Percentiles rank a stretch among this genome's conserved stretches.
phyloP scores from a whole-genome alignment of 2,797 vertebrate species.

The Sciaenops ocellatus region DNA sequence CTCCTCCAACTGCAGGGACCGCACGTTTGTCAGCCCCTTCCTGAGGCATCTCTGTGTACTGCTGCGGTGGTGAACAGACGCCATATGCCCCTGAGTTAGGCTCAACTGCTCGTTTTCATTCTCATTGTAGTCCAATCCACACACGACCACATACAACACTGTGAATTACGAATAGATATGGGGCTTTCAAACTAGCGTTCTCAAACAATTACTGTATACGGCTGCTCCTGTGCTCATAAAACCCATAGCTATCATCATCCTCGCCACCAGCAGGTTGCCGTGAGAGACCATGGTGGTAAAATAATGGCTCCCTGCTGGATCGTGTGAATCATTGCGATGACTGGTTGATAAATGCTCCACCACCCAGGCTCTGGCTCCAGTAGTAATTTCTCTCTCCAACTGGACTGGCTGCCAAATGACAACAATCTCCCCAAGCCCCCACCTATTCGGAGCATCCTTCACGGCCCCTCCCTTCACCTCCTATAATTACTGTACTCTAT shows the following conservation, averaged over 20 bases:
- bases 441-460: conserved; percentile 43
- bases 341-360: conserved; percentile 74
- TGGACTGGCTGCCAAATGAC: conserved; percentile 73
- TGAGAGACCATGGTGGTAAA: conserved; percentile 52
- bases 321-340: conserved; percentile 71
- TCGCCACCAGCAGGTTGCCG: conserved; percentile 56
- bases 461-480: conserved; percentile 47
- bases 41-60: conserved; percentile 58
- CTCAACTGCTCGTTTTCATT: conserved; percentile 30
- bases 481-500: conserved; percentile 76
- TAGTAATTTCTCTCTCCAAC: conserved; percentile 67
- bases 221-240: conserved; percentile 52
- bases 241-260: conserved; percentile 54
- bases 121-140: conserved; percentile 28
- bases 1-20: conserved; percentile 53
- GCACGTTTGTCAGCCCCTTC: conserved; percentile 60
- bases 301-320: conserved; percentile 71
- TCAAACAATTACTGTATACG: conserved; percentile 47
- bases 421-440: conserved; percentile 56
- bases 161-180: conserved; percentile 40
- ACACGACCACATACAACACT: conserved; percentile 10
- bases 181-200: conserved; percentile 44
- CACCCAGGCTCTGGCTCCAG: conserved; percentile 63
- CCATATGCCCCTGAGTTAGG: conserved; percentile 49
- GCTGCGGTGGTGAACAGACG: conserved; percentile 52